Percentiles rank a stretch among this genome's conserved stretches.
Conservation (phyloP, 2,888 invertebrate species). For the Noctua pronuba region DNA sequence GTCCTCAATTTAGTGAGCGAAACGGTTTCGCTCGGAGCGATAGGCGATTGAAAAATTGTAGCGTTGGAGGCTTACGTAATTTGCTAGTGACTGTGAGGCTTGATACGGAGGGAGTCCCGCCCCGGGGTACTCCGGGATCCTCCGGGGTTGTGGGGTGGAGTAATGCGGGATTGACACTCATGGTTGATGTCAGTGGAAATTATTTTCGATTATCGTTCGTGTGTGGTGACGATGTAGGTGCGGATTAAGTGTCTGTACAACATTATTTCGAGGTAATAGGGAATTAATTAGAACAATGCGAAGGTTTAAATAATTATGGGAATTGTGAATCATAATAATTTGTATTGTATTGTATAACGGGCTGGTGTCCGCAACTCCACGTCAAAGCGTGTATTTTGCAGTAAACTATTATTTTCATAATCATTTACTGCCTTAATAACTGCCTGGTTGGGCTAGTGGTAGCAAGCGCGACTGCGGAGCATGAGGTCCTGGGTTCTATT, state of each 20-base stretch:
- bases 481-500: too few relatives aligned
- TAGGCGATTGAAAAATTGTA: conserved; percentile 88
- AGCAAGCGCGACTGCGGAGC: too few relatives aligned
- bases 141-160: conserved; percentile 67
- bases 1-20: conserved; percentile 78
- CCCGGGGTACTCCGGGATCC: conserved; percentile 65
- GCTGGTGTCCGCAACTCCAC: too few relatives aligned
- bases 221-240: conserved; percentile 1
- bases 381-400: too few relatives aligned
- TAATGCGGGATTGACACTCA: conserved; percentile 61
- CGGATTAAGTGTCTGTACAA: conserved; percentile 17
- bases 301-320: background rate
- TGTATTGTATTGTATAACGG: too few relatives aligned
- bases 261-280: conserved; percentile 4
- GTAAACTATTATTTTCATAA: too few relatives aligned
- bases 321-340: background rate
- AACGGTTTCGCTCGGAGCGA: conserved; percentile 80
- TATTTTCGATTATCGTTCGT: conserved; percentile 56
- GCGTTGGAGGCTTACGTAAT: conserved; percentile 82
- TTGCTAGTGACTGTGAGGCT: conserved; percentile 76
- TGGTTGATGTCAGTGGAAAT: conserved; percentile 60
- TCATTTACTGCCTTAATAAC: too few relatives aligned
- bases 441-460: too few relatives aligned
- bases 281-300: background rate
- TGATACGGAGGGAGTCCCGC: conserved; percentile 69